Evolutionary conservation across 2,888 invertebrate genomes (phyloP), one percentile per base, ranked within the genome.

Genomic region (Drosophila meridiana): DNA sequence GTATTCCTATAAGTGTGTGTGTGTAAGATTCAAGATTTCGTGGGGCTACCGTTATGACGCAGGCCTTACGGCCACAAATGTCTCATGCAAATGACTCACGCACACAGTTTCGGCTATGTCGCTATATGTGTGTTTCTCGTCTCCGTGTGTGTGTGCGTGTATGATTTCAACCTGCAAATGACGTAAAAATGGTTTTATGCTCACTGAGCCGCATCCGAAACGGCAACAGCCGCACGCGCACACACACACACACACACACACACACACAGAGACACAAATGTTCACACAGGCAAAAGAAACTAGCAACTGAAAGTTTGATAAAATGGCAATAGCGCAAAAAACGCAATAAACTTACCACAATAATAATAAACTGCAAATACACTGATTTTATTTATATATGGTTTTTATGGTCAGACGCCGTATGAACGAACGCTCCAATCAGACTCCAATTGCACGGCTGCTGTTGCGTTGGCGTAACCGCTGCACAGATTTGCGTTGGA

Each of bases 121-220:
- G 28, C 28, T 43, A 14, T 56, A 20, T 30, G 9, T 28, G 30
- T 67, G 32, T 48, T 13, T 56, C 32, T n/a, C 40, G 26, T n/a
- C 9, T 20, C 28, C 20, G 61, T n/a, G n/a, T 53, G 30, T 45
- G 40, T 20, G 42, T 64, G 20, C 30, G 42, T 43, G 67, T 13
- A 36, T 36, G 42, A 73, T 76, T 77, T 69, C 75, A 79, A 76
- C 70, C 81, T 75, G 87, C 74, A 74, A 71, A 79, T 89, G 80
- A 87, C 82, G 88, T 78, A 78, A 86, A 83, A 63, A 79, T 72
- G 60, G 73, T 80, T 83, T 86, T 78, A 84, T 89, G 87, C 74
- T 80, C 87, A 87, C 73, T 83, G 87, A 89, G 84, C 87, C 87
- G 74, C 78, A 78, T 57, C 77, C 60, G 26, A 78, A 70, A 78